A percentile compares a stretch with the other conserved stretches of the same genome.
These are phyloP conservation scores for Sarcophaga carnaria DNA, from an alignment of 2,888 invertebrate genomes.

Conservation along the genomic window DNA sequence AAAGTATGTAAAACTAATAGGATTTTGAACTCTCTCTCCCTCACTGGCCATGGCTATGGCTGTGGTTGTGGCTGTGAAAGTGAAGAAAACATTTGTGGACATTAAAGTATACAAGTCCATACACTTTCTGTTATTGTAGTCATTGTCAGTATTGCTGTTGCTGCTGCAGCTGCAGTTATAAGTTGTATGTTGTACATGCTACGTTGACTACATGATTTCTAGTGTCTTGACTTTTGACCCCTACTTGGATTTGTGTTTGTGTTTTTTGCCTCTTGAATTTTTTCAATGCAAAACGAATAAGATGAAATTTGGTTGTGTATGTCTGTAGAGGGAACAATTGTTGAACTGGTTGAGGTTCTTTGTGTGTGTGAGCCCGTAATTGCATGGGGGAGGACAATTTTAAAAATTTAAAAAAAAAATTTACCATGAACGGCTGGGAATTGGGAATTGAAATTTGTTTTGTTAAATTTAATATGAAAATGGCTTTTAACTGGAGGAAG, in stretches of 20 bases:
- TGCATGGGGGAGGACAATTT: background rate
- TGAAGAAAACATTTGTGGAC: slow-evolving; percentile 1
- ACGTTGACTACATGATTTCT: slow-evolving; percentile 52
- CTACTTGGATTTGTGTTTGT: slow-evolving; percentile 32
- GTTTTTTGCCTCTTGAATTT: slow-evolving; percentile 7
- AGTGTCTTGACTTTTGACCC: slow-evolving; percentile 51
- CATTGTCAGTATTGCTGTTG: background rate
- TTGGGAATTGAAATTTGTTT: background rate
- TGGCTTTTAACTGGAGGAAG: background rate
- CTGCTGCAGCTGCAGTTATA: background rate
- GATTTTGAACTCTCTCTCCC: slow-evolving; percentile 47
- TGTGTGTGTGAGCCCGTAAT: no score
- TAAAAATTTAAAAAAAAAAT: background rate
- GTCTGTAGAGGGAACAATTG: slow-evolving; percentile 3
- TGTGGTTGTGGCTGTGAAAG: no score
- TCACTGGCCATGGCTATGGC: background rate
- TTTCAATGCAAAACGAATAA: background rate
- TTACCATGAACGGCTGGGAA: background rate
- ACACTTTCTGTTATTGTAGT: background rate
- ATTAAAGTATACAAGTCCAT: background rate
- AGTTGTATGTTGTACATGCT: slow-evolving; percentile 7
- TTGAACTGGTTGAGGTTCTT: background rate
- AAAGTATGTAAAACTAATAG: slow-evolving; percentile 61
- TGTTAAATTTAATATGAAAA: background rate
- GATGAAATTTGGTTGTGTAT: background rate